Base-by-base conservation (phyloP, 1,140 invertebrate species). In the Cyclina sinensis region DNA sequence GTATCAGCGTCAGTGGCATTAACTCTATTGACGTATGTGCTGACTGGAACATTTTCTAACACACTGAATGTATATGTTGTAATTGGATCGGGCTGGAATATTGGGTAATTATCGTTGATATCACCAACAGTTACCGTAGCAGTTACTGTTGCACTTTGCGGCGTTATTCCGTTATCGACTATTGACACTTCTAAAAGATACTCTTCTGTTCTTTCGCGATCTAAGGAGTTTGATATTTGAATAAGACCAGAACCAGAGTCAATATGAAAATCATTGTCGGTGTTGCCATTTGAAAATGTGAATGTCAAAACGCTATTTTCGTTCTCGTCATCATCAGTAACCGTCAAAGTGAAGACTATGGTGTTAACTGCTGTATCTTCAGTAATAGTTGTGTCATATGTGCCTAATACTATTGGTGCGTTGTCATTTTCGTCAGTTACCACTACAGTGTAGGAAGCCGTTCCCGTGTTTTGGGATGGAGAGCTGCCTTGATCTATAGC, bases 381-480 rank as follows among this genome's bases (percentile, higher is more conserved):
- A n/a, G 88, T 0, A 12, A 94, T 81, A 32, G 87, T 86, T 16
- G 57, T 83, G 30, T 82, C 70, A 48, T 92, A 92, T 30, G 82
- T 89, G 46, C 93, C 93, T 51, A 39, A 85, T 43, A 93, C 90
- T 39, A 80, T 48, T 16, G 93, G 93, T 21, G 35, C 24, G 39
- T 91, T 92, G 54, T 93, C 92, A 39, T 93, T 93, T 5, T 90
- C 83, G 68, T 94, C 93, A 35, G 78, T 78, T n/a, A 94, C 12
- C 1, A 86, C 18, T 9, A 94, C 82, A 32, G 92, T 93, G 27
- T 93, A 46, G 4, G 90, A 91, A 1, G 89, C 89, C 57, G 91
- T 93, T 2, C 91, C 90, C 0, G 93, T 94, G 46, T 89, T 79
- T n/a, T 37, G 54, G 46, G 79, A 32, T 5, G 74, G 21, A 16